phyloP scores from a whole-genome alignment of 2,113 vertebrate genomes.

The Ciconia maguari region DNA sequence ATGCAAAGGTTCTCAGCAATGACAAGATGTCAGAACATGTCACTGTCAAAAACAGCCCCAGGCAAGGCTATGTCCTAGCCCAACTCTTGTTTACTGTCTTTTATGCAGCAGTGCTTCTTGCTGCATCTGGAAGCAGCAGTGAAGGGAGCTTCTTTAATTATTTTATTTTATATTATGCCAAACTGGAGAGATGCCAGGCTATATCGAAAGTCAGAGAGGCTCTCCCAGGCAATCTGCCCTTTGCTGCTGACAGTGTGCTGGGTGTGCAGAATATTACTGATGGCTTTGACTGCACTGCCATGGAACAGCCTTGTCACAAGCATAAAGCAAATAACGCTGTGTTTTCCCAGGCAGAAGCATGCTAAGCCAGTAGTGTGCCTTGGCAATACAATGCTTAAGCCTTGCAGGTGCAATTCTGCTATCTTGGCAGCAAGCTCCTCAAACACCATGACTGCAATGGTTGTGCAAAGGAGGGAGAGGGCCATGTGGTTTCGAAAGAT shows the following conservation, averaged over 20 bases:
- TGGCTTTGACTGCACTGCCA: background rate
- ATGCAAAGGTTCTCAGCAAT: background rate
- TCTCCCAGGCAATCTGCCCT: background rate
- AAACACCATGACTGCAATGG: background rate
- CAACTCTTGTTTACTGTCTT: background rate
- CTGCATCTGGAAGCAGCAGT: background rate
- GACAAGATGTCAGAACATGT: constrained; percentile 5
- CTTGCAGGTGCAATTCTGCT: background rate
- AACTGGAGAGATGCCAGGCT: constrained; percentile 6
- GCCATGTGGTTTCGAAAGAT: background rate
- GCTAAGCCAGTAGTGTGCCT: background rate
- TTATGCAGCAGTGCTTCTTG: background rate
- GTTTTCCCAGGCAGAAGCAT: background rate
- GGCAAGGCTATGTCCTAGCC: background rate
- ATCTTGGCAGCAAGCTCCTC: background rate
- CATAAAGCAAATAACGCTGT: background rate
- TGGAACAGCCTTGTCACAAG: background rate
- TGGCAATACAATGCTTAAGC: background rate
- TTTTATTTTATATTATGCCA: background rate
- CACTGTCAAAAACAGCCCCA: constrained; percentile 12
- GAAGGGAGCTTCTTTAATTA: background rate
- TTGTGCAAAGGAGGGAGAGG: background rate
- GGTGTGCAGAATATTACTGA: background rate
- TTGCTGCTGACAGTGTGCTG: background rate
- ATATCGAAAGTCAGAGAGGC: background rate